Conservation (phyloP, 2,797 vertebrate species). For the Brachyrhaphis roseni region DNA sequence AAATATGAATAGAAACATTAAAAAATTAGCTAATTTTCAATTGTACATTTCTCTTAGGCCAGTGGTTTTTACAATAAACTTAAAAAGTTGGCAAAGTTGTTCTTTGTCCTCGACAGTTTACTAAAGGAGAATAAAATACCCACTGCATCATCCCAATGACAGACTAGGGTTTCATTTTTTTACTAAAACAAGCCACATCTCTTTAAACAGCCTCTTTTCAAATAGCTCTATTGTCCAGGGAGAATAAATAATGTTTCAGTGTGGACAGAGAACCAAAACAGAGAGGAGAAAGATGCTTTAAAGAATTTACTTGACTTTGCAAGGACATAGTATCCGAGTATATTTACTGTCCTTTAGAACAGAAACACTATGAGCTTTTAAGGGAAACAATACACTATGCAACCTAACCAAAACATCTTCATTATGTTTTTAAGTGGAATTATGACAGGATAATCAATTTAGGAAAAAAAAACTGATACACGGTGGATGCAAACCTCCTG, state of each 20-base stretch:
- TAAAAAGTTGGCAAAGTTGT: background rate
- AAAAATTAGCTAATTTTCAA: background rate
- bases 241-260: background rate
- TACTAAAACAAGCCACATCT: too few relatives aligned
- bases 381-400: background rate
- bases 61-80: background rate
- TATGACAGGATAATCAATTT: background rate
- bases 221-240: background rate
- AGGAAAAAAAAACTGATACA: background rate
- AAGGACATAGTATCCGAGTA: conserved; percentile 4
- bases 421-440: background rate
- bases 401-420: background rate
- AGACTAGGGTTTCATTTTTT: background rate
- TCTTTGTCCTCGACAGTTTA: background rate
- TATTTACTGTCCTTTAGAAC: background rate
- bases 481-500: background rate
- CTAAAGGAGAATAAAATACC: background rate
- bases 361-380: background rate
- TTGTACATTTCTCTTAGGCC: background rate
- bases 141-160: background rate
- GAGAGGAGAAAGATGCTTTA: background rate
- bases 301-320: conserved; percentile 3
- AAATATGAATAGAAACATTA: background rate
- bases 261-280: background rate
- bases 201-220: conserved; percentile 8